phyloP scores from a whole-genome alignment of 2,113 vertebrate genomes.

The Empidonax traillii region DNA sequence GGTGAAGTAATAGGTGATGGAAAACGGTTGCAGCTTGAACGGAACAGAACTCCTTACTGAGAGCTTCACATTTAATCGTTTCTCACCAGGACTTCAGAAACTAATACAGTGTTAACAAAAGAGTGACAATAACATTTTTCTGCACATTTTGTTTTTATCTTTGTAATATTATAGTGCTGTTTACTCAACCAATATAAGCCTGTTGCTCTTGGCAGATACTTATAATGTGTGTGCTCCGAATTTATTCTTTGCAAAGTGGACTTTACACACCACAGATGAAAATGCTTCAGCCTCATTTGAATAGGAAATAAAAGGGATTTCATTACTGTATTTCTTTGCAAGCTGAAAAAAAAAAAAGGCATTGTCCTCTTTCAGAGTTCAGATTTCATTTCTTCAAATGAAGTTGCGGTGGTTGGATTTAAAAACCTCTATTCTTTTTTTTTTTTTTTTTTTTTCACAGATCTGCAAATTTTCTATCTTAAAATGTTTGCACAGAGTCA shows the following conservation, averaged over 20 bases:
- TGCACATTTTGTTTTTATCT: conserved; percentile 56
- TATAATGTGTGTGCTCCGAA: conserved; percentile 28
- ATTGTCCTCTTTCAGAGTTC: conserved; percentile 69
- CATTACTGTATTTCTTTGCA: conserved; percentile 70
- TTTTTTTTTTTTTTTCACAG: background rate
- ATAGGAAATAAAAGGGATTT: conserved; percentile 74
- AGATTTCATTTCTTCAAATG: conserved; percentile 70
- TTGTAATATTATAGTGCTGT: conserved; percentile 55
- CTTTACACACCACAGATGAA: conserved; percentile 73
- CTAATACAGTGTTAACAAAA: conserved; percentile 31
- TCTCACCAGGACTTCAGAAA: conserved; percentile 34
- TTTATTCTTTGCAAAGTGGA: conserved; percentile 62
- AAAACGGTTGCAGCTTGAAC: background rate
- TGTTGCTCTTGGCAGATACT: conserved; percentile 41
- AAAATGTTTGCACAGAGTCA: conserved; percentile 36
- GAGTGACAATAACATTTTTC: conserved; percentile 28
- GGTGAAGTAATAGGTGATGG: background rate
- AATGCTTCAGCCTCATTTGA: conserved; percentile 70
- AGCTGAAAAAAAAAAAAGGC: conserved; percentile 38
- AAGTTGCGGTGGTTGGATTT: conserved; percentile 64
- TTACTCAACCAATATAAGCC: conserved; percentile 58
- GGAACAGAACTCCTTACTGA: background rate
- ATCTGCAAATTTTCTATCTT: conserved; percentile 61
- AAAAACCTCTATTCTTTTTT: conserved; percentile 54
- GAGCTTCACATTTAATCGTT: conserved; percentile 46